Conservation (phyloP, 2,888 invertebrate genomes). For the Stenurella melanura region DNA sequence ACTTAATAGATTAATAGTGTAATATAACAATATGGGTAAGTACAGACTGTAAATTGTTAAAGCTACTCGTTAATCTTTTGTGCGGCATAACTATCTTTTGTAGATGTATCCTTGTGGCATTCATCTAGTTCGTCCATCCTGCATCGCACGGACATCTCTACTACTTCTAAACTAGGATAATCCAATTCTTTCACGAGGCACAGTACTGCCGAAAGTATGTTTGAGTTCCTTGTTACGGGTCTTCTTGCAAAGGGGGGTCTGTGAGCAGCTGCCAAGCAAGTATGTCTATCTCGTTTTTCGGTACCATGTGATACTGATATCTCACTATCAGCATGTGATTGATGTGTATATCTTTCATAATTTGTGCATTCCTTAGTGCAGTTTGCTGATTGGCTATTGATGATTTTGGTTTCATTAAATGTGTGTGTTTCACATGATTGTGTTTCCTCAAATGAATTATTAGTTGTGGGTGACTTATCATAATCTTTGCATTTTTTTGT, state of each 20-base stretch:
- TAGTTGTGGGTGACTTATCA: too few species aligned
- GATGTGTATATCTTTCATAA: slow-evolving; percentile 74
- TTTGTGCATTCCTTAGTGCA: slow-evolving; percentile 79
- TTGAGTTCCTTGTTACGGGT: slow-evolving; percentile 89
- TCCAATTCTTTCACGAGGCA: slow-evolving; percentile 94
- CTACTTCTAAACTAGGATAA: slow-evolving; percentile 91
- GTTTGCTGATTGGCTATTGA: too few species aligned
- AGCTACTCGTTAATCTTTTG: slow-evolving; percentile 50
- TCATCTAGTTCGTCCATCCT: slow-evolving; percentile 90
- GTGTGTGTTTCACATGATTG: too few species aligned
- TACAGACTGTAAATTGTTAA: slow-evolving; percentile 47
- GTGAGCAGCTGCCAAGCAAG: slow-evolving; percentile 68
- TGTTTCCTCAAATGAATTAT: too few species aligned
- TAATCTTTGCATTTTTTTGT: slow-evolving; percentile 94
- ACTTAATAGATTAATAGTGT: slow-evolving; percentile 33
- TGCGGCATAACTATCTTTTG: slow-evolving; percentile 31
- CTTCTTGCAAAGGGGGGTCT: slow-evolving; percentile 78
- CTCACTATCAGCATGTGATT: slow-evolving; percentile 73
- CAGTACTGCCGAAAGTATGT: slow-evolving; percentile 90
- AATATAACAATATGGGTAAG: slow-evolving; percentile 70
- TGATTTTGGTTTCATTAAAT: too few species aligned
- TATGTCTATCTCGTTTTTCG: slow-evolving; percentile 67
- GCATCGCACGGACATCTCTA: slow-evolving; percentile 92
- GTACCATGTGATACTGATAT: slow-evolving; percentile 64
- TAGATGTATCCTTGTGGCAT: slow-evolving; percentile 68